Evolutionary conservation across 2,888 invertebrate genomes (phyloP).

Genomic region (Noctua fimbriata): DNA sequence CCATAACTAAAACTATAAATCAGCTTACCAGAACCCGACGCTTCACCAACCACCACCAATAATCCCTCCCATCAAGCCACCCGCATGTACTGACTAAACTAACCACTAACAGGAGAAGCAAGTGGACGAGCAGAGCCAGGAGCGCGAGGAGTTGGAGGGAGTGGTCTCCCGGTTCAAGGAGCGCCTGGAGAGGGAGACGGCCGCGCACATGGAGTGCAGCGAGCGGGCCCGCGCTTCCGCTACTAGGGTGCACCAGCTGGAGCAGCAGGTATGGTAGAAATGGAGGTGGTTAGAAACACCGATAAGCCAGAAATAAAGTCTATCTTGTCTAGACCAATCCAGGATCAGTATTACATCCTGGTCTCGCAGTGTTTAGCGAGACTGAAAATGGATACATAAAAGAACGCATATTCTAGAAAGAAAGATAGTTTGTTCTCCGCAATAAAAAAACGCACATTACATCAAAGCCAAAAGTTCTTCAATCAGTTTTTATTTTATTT

Average conservation of each 20-base stretch:
- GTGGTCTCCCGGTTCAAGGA: slow-evolving; percentile 95
- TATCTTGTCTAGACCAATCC: not conserved
- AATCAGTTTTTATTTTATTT: no score
- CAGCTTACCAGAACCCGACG: slow-evolving; percentile 49
- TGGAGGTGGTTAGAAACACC: slow-evolving; percentile 71
- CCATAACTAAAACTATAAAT: not conserved
- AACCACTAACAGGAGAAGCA: slow-evolving; percentile 94
- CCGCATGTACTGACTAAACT: slow-evolving; percentile 70
- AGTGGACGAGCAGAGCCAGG: slow-evolving; percentile 96
- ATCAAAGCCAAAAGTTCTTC: not conserved
- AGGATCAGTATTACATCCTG: no score
- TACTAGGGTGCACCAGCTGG: slow-evolving; percentile 91
- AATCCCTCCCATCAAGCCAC: slow-evolving; percentile 42
- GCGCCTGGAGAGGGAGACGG: slow-evolving; percentile 96
- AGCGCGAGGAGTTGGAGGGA: slow-evolving; percentile 97
- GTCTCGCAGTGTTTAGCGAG: not conserved
- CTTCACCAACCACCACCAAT: slow-evolving; percentile 56
- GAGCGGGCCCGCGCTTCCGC: slow-evolving; percentile 92
- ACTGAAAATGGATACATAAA: not conserved
- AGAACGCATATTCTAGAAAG: not conserved
- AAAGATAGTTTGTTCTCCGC: not conserved
- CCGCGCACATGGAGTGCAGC: slow-evolving; percentile 96
- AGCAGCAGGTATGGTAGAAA: slow-evolving; percentile 85
- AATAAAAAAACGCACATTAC: not conserved
- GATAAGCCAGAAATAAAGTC: not conserved